Evolutionary conservation across 2,797 vertebrate genomes (phyloP).

Genomic region (Cuniculus paca): DNA sequence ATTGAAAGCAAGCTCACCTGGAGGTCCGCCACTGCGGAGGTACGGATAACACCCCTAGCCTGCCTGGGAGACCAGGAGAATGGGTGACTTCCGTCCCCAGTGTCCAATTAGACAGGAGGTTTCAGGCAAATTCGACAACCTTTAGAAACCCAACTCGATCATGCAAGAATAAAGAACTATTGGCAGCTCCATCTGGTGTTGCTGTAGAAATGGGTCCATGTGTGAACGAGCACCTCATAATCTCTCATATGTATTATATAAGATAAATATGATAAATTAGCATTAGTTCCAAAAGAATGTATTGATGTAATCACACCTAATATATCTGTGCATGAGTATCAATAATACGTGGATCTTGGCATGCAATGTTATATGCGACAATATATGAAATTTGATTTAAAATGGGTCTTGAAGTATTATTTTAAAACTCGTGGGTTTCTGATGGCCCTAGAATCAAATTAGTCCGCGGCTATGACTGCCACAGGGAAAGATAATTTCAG

Average conservation of each 20-base stretch:
- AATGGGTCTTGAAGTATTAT: slow-evolving; percentile 69
- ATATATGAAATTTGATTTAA: slow-evolving; percentile 45
- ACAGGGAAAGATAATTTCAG: slow-evolving; percentile 84
- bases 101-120: neutral
- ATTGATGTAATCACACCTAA: neutral
- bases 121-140: neutral
- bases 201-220: neutral
- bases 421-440: slow-evolving; percentile 69
- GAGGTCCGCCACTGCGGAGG: neutral
- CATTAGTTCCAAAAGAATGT: neutral
- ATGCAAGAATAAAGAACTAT: slow-evolving; percentile 13
- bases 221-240: neutral
- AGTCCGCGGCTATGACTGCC: slow-evolving; percentile 66
- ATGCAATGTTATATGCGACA: neutral
- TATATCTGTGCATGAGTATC: neutral
- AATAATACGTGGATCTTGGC: neutral
- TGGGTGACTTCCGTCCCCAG: fast-evolving
- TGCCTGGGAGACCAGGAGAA: neutral
- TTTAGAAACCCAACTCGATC: neutral
- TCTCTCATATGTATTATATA: neutral
- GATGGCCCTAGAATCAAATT: slow-evolving; percentile 81
- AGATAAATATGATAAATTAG: neutral
- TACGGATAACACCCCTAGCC: fast-evolving
- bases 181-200: neutral
- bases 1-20: neutral